Conservation (phyloP, 2,113 vertebrate species). For the Peromyscus californicus region DNA sequence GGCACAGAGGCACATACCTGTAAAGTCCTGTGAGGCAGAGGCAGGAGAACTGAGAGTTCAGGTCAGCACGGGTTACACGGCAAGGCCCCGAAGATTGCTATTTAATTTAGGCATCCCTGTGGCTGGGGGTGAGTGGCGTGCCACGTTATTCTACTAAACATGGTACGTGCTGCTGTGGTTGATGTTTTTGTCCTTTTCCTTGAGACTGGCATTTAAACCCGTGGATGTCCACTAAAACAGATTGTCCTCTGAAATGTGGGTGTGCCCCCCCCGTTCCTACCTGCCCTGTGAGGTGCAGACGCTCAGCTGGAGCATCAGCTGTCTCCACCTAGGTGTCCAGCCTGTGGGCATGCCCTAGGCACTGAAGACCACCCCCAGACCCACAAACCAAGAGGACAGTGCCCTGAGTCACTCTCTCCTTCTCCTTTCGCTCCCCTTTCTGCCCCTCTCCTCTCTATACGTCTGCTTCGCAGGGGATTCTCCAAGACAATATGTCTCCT, state of each 20-base stretch:
- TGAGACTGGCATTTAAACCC: neutral
- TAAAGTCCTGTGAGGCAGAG: neutral
- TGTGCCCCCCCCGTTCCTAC: neutral
- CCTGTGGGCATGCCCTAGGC: accelerated
- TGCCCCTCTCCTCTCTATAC: neutral
- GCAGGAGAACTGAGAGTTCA: neutral
- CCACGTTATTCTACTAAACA: neutral
- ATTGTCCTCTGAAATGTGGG: accelerated
- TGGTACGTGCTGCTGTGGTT: accelerated
- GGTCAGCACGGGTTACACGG: neutral
- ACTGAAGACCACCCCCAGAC: neutral
- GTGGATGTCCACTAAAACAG: neutral
- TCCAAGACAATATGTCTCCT: neutral
- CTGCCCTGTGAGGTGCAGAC: no score
- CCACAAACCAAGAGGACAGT: accelerated
- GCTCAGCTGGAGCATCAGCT: accelerated
- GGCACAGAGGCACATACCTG: no score
- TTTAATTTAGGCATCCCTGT: neutral
- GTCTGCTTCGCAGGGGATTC: neutral
- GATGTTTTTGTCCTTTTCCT: neutral
- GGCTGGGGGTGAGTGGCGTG: neutral
- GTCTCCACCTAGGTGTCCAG: neutral
- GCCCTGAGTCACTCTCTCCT: neutral
- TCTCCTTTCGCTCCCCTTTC: neutral
- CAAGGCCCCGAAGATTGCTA: neutral